A percentile compares a stretch with the other conserved stretches of the same genome.
Conservation (phyloP, 2,888 invertebrate genomes). For the Aleiodes leptofemur region DNA sequence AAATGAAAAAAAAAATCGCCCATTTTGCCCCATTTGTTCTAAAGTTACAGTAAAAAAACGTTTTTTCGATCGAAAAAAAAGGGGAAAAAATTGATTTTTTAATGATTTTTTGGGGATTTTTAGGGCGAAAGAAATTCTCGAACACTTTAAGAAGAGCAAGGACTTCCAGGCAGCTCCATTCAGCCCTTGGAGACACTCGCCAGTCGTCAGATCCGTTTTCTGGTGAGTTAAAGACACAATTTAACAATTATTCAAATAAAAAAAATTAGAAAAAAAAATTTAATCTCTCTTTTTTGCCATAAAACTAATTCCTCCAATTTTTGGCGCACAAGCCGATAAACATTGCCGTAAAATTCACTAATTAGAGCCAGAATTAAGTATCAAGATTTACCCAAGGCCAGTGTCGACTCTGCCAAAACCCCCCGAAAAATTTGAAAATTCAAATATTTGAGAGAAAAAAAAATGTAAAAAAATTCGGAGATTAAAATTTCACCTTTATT, state of each 20-base stretch:
- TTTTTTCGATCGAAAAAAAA: too few relatives aligned
- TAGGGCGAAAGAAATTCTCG: constrained; percentile 67
- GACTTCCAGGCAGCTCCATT: constrained; percentile 71
- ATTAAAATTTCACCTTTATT: background rate
- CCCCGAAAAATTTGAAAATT: background rate
- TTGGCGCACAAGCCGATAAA: constrained; percentile 36
- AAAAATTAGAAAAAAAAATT: constrained; percentile 28
- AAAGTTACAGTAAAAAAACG: too few relatives aligned
- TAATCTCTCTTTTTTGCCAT: constrained; percentile 49
- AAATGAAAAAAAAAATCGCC: background rate
- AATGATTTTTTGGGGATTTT: background rate
- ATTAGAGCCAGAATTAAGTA: constrained; percentile 60
- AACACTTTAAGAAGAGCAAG: constrained; percentile 67
- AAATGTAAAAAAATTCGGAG: background rate
- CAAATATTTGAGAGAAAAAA: background rate
- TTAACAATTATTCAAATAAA: background rate
- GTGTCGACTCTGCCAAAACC: constrained; percentile 49
- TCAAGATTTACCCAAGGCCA: constrained; percentile 54
- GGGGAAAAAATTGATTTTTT: background rate
- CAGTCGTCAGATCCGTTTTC: constrained; percentile 62
- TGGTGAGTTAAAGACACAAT: constrained; percentile 62
- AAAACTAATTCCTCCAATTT: constrained; percentile 59
- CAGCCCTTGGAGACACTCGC: constrained; percentile 71
- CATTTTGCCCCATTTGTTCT: background rate
- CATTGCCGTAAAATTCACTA: constrained; percentile 51